These are phyloP conservation scores for Anticlea derivata DNA, from an alignment of 2,888 invertebrate genomes.

Conservation along the genomic window DNA sequence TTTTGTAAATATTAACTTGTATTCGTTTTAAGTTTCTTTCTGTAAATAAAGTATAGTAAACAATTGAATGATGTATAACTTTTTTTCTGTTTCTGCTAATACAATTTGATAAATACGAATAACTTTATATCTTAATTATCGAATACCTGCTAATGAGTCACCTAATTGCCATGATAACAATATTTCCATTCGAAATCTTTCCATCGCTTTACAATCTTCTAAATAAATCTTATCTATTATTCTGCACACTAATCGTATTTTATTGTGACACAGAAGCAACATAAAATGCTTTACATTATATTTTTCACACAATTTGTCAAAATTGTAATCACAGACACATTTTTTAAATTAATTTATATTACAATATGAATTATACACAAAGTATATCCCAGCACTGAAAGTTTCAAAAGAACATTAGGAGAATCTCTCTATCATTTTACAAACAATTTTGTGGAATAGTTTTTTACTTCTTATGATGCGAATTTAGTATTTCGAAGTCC, in stretches of 20 bases:
- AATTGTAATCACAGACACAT: conserved; percentile 46
- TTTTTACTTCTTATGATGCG: no score
- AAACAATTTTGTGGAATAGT: no score
- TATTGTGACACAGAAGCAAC: background rate
- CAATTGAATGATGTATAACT: no score
- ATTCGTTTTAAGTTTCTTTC: no score
- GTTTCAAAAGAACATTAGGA: no score
- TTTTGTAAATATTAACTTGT: no score
- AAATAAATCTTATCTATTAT: conserved; percentile 13
- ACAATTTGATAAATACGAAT: background rate
- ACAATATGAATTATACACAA: background rate
- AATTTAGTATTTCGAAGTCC: no score
- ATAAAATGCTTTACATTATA: conserved; percentile 19
- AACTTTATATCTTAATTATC: background rate
- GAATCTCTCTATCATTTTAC: no score
- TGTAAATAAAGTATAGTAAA: no score
- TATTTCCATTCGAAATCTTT: conserved; percentile 7
- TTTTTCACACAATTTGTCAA: conserved; percentile 30
- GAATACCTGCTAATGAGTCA: background rate
- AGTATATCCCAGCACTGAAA: background rate
- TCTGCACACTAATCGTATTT: conserved; percentile 9
- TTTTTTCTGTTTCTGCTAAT: no score
- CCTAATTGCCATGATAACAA: conserved; percentile 10
- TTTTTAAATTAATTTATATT: conserved; percentile 29
- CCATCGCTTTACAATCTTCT: conserved; percentile 6